Evolutionary conservation across 2,797 vertebrate genomes (phyloP).

Genomic region (Sternarchorhynchus goeldii): DNA sequence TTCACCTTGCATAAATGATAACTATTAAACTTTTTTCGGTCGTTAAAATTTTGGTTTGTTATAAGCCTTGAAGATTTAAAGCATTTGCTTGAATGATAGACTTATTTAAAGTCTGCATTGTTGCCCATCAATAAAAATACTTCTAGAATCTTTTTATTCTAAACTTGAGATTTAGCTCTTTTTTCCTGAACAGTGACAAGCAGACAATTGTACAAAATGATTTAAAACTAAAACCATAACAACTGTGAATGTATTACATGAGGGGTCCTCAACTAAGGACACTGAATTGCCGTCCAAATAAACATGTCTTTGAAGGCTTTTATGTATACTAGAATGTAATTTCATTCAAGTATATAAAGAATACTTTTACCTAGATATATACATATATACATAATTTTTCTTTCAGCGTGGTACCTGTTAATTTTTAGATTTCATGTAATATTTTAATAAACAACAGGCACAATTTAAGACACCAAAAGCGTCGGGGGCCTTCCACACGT

Average conservation of each 20-base stretch:
- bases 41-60: too few relatives aligned
- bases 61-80: too few relatives aligned
- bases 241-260: background rate
- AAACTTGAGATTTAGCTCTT: too few relatives aligned
- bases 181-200: too few relatives aligned
- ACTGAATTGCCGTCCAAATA: background rate
- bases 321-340: background rate
- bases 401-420: background rate
- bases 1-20: too few relatives aligned
- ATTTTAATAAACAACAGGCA: constrained; percentile 35
- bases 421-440: background rate
- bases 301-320: background rate
- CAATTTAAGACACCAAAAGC: background rate
- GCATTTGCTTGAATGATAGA: too few relatives aligned
- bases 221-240: background rate
- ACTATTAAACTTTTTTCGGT: too few relatives aligned
- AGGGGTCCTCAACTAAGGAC: background rate
- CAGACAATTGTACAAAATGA: background rate
- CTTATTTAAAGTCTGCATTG: too few relatives aligned
- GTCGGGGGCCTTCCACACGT: constrained; percentile 46
- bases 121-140: too few relatives aligned
- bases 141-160: too few relatives aligned
- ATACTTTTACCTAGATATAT: too few relatives aligned
- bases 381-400: background rate
- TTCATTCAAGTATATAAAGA: too few relatives aligned